Base-by-base conservation (phyloP, 2,113 vertebrate species). In the Montifringilla adamsi region DNA sequence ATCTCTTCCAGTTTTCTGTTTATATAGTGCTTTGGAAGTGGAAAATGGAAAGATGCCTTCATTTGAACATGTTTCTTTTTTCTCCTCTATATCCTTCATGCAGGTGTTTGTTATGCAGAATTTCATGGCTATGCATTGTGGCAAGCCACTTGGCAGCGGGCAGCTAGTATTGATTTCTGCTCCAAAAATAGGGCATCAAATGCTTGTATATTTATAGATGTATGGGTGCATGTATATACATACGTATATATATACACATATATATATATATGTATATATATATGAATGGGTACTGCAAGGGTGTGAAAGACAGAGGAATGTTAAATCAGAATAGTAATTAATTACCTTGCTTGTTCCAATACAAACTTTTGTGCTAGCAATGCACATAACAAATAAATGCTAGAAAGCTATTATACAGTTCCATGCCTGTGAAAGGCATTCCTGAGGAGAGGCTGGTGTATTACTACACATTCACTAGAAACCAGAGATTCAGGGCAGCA, bases 141-240 rank as follows among this genome's bases (percentile, higher is more conserved):
- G 26, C 30, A 79, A 88, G 64, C 52, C 10, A n/a, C 82, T 88
- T 79, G 39, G 73, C 84, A 90, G 50, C 59, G 46, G 67, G 46
- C 55, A 92, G 64, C 55, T 56, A 41, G 39, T 75, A 93, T 84
- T 88, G 88, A 96, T 96, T 90, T 92, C 73, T 90, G 58, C 74
- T 95, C 84, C 74, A 89, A 95, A 95, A 95, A 94, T 58, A 91
- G 76, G 72, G 33, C 47, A 72, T 84, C 73, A 68, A 79, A 90
- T 84, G 74, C 78, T 72, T 70, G 13, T 75, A 23, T 47, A 89
- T 84, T 89, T 93, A 82, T 59, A 94, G 78, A 76, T 18, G 16
- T 43, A 35, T 20, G 28, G 70, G 24, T 77, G 28, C 17, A 22
- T 35, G 17, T 69, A 5, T 46, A 39, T 47, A 22, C 27, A 55